Evolutionary conservation across 2,888 invertebrate genomes (phyloP).

Genomic region (Melieria crassipennis): DNA sequence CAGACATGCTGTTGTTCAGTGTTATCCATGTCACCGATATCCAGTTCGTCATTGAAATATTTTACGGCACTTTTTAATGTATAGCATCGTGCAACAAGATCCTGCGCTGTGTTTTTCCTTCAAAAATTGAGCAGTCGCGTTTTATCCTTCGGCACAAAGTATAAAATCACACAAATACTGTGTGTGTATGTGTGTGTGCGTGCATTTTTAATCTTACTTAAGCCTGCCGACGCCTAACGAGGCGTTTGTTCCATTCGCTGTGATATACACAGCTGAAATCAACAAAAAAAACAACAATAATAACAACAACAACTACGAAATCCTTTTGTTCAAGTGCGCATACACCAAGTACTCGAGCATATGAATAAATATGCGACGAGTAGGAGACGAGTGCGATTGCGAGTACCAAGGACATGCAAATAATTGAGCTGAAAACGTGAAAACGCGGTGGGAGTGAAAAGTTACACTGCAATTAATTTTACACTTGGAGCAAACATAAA

Average conservation of each 20-base stretch:
- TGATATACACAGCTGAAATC: not conserved
- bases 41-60: too few species aligned
- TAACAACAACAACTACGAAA: conserved; percentile 6
- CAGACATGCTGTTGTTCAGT: too few species aligned
- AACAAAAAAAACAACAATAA: not conserved
- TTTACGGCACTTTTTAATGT: too few species aligned
- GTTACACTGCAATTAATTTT: conserved; percentile 33
- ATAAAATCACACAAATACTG: too few species aligned
- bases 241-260: conserved; percentile 39
- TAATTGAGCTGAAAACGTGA: conserved; percentile 33
- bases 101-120: too few species aligned
- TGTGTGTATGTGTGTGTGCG: too few species aligned
- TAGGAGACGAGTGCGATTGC: conserved; percentile 14
- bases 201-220: conserved; percentile 41
- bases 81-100: too few species aligned
- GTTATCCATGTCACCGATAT: too few species aligned
- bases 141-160: too few species aligned
- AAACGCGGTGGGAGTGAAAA: conserved; percentile 5
- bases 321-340: conserved; percentile 26
- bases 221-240: conserved; percentile 45
- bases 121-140: too few species aligned
- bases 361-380: not conserved
- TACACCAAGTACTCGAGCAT: conserved; percentile 13
- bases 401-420: conserved; percentile 34
- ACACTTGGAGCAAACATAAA: conserved; percentile 29